Evolutionary conservation across 2,888 invertebrate species (phyloP), one percentile per base, ranked within the genome.

Genomic region (Euclidia mi): DNA sequence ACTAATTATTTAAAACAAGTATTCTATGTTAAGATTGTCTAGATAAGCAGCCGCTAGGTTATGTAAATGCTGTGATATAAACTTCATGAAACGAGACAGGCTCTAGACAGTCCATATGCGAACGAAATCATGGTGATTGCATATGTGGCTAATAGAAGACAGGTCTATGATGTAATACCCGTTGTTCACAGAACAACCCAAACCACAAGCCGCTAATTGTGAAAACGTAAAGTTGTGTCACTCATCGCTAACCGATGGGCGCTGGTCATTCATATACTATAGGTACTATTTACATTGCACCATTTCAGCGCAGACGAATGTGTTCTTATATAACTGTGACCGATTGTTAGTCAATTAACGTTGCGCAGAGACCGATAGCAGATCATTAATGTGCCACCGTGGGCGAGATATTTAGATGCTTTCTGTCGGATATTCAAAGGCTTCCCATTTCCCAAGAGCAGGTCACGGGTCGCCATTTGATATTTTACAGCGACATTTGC

Each of bases 401-500:
- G 45, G 49, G 49, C 44, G 37, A 53, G 52, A 49, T 50, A 65
- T 48, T 28, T 47, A 34, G 45, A 63, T 57, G 37, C 40, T 25
- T 59, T 46, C 40, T 59, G 40, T 61, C 47, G 37, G 49, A 63
- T 62, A 65, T 79, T 79, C 78, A 82, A 76, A 76, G 64, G 61
- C 73, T 76, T 83, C 84, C 81, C 84, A 88, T 87, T 87, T 84
- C 84, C 69, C 63, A 85, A 87, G 81, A 79, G 44, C 76, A 66
- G 88, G 88, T 88, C 88, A 85, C 65, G 78, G 90, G 90, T 91
- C 90, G 82, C 31, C 72, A 75, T 75, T 82, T 92, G 92, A 86
- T 92, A 92, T 91, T 93, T 91, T 84, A 80, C 80, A 79, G 85
- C 78, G 89, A 89, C 89, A 91, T 92, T 93, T 87, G 79, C 82